Evolutionary conservation across 2,797 vertebrate species (phyloP).

Genomic region (Picus viridis): DNA sequence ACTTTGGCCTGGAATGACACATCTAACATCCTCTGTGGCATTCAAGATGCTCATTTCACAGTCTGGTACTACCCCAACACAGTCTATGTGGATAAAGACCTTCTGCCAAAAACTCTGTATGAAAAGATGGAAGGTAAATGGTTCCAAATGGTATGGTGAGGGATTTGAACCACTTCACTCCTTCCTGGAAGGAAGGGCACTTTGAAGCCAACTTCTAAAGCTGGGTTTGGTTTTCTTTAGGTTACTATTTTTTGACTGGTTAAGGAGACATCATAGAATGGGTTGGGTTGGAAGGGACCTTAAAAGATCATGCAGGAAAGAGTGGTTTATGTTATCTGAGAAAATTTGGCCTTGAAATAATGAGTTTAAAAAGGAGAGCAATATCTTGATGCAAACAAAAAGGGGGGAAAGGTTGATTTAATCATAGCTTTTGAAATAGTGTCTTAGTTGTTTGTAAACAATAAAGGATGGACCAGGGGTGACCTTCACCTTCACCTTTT

Average conservation of each 20-base stretch:
- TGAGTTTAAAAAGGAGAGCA: not conserved
- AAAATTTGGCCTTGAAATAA: not conserved
- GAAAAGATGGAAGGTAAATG: conserved; percentile 88
- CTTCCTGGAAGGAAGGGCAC: not conserved
- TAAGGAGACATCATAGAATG: not conserved
- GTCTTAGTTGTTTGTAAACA: not conserved
- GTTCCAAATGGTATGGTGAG: not conserved
- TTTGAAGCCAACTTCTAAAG: not conserved
- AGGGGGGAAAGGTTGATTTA: too few relatives aligned
- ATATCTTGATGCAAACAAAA: not conserved
- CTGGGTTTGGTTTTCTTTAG: not conserved
- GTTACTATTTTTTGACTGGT: not conserved
- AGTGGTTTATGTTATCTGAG: not conserved
- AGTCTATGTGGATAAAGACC: conserved; percentile 92
- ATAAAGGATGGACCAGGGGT: too few relatives aligned
- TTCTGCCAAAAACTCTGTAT: conserved; percentile 88
- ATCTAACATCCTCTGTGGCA: conserved; percentile 91
- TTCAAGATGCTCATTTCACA: conserved; percentile 89
- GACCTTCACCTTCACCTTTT: too few relatives aligned
- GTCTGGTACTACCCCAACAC: conserved; percentile 93
- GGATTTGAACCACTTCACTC: not conserved
- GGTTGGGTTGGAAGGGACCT: too few relatives aligned
- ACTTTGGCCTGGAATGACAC: conserved; percentile 93
- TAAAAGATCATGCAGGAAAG: not conserved
- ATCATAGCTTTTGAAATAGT: not conserved